Evolutionary conservation across 1,140 invertebrate genomes (phyloP).

Genomic region (Andricus grossulariae): DNA sequence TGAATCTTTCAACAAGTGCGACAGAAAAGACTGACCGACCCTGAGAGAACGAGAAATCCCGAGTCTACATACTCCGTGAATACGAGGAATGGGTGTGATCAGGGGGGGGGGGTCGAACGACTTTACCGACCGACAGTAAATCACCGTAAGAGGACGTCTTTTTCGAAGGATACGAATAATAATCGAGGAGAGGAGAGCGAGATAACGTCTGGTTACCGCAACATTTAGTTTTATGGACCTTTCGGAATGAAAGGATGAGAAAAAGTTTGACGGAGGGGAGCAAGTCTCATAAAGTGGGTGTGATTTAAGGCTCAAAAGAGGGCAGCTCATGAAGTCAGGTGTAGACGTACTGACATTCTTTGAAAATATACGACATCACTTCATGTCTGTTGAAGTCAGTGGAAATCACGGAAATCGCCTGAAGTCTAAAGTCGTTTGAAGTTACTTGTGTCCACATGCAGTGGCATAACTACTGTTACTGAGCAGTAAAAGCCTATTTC

Average conservation of each 20-base stretch:
- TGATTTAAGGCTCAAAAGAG: too few relatives aligned
- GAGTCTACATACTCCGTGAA: background rate
- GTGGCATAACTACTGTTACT: too few relatives aligned
- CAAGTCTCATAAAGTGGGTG: too few relatives aligned
- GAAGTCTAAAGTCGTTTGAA: too few relatives aligned
- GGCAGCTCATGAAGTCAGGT: too few relatives aligned
- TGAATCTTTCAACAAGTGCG: slow-evolving; percentile 56
- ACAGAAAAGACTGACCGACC: slow-evolving; percentile 35
- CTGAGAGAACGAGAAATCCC: slow-evolving; percentile 31
- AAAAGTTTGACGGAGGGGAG: background rate
- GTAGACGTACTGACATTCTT: too few relatives aligned
- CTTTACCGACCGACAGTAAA: slow-evolving; percentile 32
- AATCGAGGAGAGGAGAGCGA: background rate
- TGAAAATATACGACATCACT: too few relatives aligned
- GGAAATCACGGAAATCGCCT: too few relatives aligned
- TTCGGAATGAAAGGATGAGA: background rate
- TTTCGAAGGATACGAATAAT: slow-evolving; percentile 35
- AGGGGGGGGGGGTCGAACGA: background rate
- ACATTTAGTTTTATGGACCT: background rate
- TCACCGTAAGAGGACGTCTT: slow-evolving; percentile 45
- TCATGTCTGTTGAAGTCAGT: too few relatives aligned
- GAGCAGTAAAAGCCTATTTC: too few relatives aligned
- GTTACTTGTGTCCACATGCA: too few relatives aligned
- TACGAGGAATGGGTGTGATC: background rate
- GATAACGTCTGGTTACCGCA: background rate